Conservation (phyloP, 2,888 invertebrate genomes). For the Epirrhoe alternata region DNA sequence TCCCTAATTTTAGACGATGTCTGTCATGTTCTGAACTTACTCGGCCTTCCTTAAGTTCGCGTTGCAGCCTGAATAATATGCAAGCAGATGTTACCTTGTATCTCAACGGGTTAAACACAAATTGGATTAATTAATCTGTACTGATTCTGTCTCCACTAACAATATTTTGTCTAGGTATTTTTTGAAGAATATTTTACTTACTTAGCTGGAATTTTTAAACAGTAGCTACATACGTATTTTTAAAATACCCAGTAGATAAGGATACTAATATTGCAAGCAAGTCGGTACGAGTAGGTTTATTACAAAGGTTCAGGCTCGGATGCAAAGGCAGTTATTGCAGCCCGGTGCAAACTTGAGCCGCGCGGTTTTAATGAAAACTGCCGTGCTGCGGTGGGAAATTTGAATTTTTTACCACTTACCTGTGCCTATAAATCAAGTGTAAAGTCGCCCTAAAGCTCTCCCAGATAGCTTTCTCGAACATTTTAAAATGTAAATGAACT, state of each 20-base stretch:
- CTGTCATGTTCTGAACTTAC: conserved; percentile 44
- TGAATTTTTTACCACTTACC: conserved; percentile 83
- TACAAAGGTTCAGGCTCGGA: conserved; percentile 24
- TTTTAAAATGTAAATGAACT: conserved; percentile 82
- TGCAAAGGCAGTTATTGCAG: conserved; percentile 60
- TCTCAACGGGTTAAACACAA: conserved; percentile 53
- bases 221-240: background rate
- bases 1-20: conserved; percentile 1
- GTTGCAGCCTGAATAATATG: conserved; percentile 61
- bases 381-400: conserved; percentile 64
- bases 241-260: background rate
- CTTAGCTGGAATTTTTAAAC: background rate
- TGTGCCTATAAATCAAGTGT: conserved; percentile 81
- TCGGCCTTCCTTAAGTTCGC: conserved; percentile 51
- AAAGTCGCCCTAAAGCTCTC: conserved; percentile 78
- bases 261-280: background rate
- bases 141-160: background rate
- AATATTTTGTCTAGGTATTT: background rate
- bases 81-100: conserved; percentile 61
- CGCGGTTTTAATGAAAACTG: conserved; percentile 61
- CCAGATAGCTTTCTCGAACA: conserved; percentile 72
- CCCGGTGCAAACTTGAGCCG: conserved; percentile 59
- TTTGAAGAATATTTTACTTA: background rate
- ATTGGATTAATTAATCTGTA: conserved; percentile 46
- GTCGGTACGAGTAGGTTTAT: background rate